phyloP scores from a whole-genome alignment of 2,888 invertebrate genomes.

The Lithophane ornitopus region DNA sequence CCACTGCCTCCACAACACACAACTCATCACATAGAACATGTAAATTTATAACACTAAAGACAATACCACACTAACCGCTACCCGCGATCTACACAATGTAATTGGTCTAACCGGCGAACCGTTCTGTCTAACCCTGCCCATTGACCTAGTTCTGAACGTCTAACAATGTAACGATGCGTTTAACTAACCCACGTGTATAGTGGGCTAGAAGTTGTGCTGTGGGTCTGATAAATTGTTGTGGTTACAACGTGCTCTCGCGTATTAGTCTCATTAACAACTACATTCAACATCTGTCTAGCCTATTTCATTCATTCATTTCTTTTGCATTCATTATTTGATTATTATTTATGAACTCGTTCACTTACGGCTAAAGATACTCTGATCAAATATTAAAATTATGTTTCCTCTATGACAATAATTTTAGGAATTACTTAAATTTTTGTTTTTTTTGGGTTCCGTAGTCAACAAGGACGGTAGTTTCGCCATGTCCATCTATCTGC shows the following conservation, averaged over 20 bases:
- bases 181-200: conserved; percentile 21
- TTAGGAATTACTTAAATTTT: too few relatives aligned
- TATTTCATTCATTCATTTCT: not conserved
- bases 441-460: too few relatives aligned
- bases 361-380: not conserved
- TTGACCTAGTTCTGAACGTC: conserved; percentile 54
- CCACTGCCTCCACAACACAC: not conserved
- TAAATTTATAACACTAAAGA: not conserved
- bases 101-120: conserved; percentile 32
- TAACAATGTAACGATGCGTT: conserved; percentile 39
- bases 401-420: too few relatives aligned
- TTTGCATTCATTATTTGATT: not conserved
- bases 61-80: not conserved
- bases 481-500: too few relatives aligned
- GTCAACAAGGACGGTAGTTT: too few relatives aligned
- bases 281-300: not conserved
- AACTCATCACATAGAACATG: not conserved
- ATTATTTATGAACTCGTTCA: not conserved
- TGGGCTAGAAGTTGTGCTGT: not conserved
- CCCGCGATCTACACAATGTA: conserved; percentile 43
- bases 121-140: conserved; percentile 39
- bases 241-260: conserved; percentile 1
- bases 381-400: too few relatives aligned
- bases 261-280: not conserved
- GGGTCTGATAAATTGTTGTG: conserved; percentile 17